Evolutionary conservation across 2,888 invertebrate species (phyloP), one percentile per base, ranked within the genome.

Genomic region (Nomada fucata): DNA sequence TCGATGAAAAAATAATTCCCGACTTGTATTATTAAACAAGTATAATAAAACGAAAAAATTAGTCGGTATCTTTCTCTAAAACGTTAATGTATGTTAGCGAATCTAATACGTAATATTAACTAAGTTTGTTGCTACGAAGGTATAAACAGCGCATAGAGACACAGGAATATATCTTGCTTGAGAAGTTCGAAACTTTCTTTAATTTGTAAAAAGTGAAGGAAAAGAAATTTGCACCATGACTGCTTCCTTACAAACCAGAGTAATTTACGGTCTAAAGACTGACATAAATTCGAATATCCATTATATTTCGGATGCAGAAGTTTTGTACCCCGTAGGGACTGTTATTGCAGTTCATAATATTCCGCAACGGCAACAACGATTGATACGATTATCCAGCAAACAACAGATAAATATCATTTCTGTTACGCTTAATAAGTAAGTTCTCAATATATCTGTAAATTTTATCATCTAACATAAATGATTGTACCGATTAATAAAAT

Each of bases 241-340:
- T n/a, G 95, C 95, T 26, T 93, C 94, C 88, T 93, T 96, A 80
- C 95, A 95, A 82, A 95, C 96, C 0, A 94, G 95, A 73, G 94
- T 95, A 86, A 95, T 96, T 89, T 95, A 96, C 86, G 97, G 97
- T 4, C 93, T 97, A 29, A 95, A 95, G 73, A 96, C 96, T 20
- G 95, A 95, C 83, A 95, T 96, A 79, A 94, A 95, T 87, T 96
- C 96, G 76, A 97, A 97, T 93, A 96, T 96, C 9, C 96, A 97
- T 91, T 97, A 96, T 89, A 94, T 97, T 74, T 95, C 95, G 26
- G 97, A 97, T 90, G 95, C 96, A 42, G 97, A 97, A 91, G 95
- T 97, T 55, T 94, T 97, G 67, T 97, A 97, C 93, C 97, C 97
- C 0, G 97, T 97, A 47, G 97, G 97, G 70, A 96, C 96, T 69